Evolutionary conservation across 1,140 invertebrate genomes (phyloP), one percentile per base, ranked within the genome.

Genomic region (Drosophila oshimai): DNA sequence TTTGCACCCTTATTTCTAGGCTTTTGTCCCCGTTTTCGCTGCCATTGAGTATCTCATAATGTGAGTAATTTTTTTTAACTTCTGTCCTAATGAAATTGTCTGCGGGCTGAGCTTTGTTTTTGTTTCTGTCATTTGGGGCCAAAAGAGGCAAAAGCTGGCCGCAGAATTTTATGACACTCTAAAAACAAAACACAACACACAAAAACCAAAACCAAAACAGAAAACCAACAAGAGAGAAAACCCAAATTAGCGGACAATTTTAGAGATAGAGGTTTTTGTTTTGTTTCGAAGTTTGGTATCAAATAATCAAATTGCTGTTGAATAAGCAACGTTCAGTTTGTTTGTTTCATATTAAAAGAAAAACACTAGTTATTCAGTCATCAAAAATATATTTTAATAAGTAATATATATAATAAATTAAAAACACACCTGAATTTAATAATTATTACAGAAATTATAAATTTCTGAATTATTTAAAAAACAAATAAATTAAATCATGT

Each of bases 1-100:
- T 61, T 73, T 24, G 39, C 60, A 57, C 79, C 62, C 65, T 36
- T 54, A 72, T 70, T 50, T 61, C 34, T 31, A n/a, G 24, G 17
- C 28, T 33, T 50, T 42, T 13, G 10, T 4, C 28, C 6, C 45
- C 22, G 31, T 20, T 28, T 17, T 37, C n/a, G 34, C 39, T 54
- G 37, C 33, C 41, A 37, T 33, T 46, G 31, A 50, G 51, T 62
- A 62, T 58, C 76, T 74, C 76, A 78, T 74, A 36, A 45, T 67
- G 46, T 45, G 41, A 47, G 55, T 58, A 55, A 42, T 47, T 58
- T 45, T 67, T 72, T 83, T 76, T 67, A 76, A 50, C 61, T 49
- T 72, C 57, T 58, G 45, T 65, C 24, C 72, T 80, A 84, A 86
- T 84, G 79, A 84, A 86, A 84, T 86, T 80, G 80, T 80, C 75